Evolutionary conservation across 1,140 invertebrate genomes (phyloP).

Genomic region (Chionoecetes opilio): DNA sequence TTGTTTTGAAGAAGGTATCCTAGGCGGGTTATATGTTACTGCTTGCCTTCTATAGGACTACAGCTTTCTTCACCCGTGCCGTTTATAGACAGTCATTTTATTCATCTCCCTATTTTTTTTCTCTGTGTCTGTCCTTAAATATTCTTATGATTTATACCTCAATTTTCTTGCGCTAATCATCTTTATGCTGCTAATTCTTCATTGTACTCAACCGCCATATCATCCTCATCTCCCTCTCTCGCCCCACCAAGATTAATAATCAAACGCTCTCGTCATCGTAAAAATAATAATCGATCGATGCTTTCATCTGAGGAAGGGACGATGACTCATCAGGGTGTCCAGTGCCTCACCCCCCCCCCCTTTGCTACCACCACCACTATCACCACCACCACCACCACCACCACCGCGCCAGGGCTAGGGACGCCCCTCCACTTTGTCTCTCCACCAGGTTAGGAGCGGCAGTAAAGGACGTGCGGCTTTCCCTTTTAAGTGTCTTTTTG

Average conservation of each 20-base stretch:
- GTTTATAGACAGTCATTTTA: too few species aligned
- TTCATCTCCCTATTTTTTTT: background rate
- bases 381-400: background rate
- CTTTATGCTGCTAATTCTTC: slow-evolving; percentile 20
- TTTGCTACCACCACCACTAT: background rate
- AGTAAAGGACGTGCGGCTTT: background rate
- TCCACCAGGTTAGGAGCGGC: background rate
- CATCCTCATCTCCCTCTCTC: background rate
- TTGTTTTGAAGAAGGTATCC: background rate
- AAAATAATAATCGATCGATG: slow-evolving; percentile 22
- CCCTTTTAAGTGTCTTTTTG: background rate
- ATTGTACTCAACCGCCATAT: background rate
- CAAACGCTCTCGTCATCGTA: slow-evolving; percentile 10
- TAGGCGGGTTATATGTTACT: background rate
- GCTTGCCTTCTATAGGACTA: background rate
- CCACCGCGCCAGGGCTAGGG: background rate
- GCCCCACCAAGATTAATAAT: slow-evolving; percentile 20
- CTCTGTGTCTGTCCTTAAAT: background rate
- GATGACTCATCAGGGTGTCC: slow-evolving; percentile 4
- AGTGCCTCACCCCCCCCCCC: background rate
- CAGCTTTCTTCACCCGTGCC: background rate
- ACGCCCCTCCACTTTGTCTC: background rate
- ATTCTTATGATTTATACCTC: background rate
- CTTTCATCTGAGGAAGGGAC: slow-evolving; percentile 24
- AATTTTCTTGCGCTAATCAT: background rate